A percentile compares a stretch with the other conserved stretches of the same genome.
Conservation (phyloP, 2,888 invertebrate genomes). For the Athripsodes cinereus region DNA sequence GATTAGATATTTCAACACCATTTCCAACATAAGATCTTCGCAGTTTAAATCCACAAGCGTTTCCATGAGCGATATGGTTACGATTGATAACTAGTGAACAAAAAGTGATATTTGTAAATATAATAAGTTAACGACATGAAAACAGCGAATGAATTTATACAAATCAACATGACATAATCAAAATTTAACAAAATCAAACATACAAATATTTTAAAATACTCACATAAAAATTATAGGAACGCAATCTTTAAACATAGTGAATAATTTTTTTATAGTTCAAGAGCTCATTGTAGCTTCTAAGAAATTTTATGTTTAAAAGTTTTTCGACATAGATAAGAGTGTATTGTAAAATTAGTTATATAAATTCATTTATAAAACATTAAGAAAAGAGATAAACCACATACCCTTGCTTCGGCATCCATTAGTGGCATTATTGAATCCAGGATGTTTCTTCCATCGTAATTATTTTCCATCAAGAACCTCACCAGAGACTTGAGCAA, state of each 20-base stretch:
- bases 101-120: neutral
- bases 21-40: conserved; percentile 92
- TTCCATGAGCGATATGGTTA: conserved; percentile 85
- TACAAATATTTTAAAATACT: neutral
- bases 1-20: conserved; percentile 75
- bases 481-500: conserved; percentile 75
- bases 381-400: conserved; percentile 26
- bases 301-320: too few relatives aligned
- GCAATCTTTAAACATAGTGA: too few relatives aligned
- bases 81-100: conserved; percentile 63
- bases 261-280: too few relatives aligned
- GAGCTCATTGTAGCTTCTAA: too few relatives aligned
- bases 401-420: conserved; percentile 66
- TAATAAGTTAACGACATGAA: neutral
- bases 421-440: conserved; percentile 78
- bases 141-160: too few relatives aligned
- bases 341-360: too few relatives aligned
- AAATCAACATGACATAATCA: too few relatives aligned
- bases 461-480: conserved; percentile 76
- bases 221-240: neutral
- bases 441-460: conserved; percentile 77
- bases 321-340: too few relatives aligned
- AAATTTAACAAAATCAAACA: too few relatives aligned
- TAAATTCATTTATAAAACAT: neutral
- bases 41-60: conserved; percentile 87